phyloP scores from a whole-genome alignment of 2,888 invertebrate species.

The Balanococcus diminutus region DNA sequence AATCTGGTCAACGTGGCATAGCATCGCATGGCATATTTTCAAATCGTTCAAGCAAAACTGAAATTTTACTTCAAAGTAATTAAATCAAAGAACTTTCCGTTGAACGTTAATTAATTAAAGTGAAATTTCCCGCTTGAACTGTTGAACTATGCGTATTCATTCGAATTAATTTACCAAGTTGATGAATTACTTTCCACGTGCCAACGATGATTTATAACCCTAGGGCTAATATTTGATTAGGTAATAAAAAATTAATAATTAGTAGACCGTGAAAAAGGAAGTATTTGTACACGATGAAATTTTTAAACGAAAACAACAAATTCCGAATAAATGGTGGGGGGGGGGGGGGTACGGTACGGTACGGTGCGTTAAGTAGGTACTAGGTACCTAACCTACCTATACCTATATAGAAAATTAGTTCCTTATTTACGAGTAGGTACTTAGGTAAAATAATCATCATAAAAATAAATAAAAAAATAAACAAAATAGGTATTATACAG shows the following conservation, averaged over 20 bases:
- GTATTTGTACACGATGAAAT: not conserved
- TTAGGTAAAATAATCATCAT: not conserved
- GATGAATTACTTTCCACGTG: slow-evolving; percentile 41
- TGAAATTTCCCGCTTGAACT: slow-evolving; percentile 9
- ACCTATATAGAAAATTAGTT: not conserved
- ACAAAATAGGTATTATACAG: not conserved
- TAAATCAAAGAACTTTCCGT: slow-evolving; percentile 31
- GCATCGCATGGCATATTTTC: no score
- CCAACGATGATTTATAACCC: slow-evolving; percentile 24
- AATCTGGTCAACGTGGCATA: slow-evolving; percentile 2
- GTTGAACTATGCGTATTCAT: slow-evolving; percentile 6
- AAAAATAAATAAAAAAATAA: not conserved
- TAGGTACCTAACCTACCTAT: no score
- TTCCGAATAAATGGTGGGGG: not conserved
- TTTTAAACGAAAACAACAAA: not conserved
- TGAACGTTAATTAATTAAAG: slow-evolving; percentile 37
- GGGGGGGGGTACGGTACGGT: no score
- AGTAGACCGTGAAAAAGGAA: slow-evolving; percentile 8
- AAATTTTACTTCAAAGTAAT: not conserved
- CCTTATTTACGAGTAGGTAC: not conserved
- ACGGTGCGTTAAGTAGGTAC: not conserved
- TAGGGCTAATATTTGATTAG: slow-evolving; percentile 30
- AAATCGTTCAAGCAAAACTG: slow-evolving; percentile 14
- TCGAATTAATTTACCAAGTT: slow-evolving; percentile 39
- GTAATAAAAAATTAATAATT: slow-evolving; percentile 36